These are phyloP conservation scores for Plusia festucae DNA, from an alignment of 2,888 invertebrate genomes.

Conservation along the genomic window DNA sequence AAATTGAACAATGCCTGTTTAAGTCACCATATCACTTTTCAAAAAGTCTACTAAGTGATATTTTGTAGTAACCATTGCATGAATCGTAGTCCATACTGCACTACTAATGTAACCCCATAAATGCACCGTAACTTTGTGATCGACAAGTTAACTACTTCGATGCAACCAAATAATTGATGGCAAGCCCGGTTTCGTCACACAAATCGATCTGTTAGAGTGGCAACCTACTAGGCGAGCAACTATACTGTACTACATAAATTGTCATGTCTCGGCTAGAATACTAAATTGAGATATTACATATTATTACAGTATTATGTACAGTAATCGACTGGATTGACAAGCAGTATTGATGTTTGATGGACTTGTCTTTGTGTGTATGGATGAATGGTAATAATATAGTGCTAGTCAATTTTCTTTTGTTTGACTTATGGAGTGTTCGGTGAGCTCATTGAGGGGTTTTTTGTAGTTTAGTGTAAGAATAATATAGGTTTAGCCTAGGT, in stretches of 20 bases:
- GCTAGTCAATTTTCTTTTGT: no score
- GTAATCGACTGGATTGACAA: neutral
- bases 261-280: neutral
- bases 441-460: no score
- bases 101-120: slow-evolving; percentile 1
- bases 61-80: neutral
- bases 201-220: neutral
- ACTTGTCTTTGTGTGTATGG: no score
- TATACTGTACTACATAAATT: neutral
- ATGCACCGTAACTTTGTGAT: neutral
- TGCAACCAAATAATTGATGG: slow-evolving; percentile 4
- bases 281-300: neutral
- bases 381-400: no score
- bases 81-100: neutral
- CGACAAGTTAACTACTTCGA: neutral
- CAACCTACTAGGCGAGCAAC: neutral
- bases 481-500: no score
- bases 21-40: no score
- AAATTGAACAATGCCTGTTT: no score
- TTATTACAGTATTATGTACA: no score
- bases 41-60: no score
- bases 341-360: no score
- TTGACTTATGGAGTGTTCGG: no score
- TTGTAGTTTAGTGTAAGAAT: no score
- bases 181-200: neutral